Evolutionary conservation across 2,113 vertebrate species (phyloP), one percentile per base, ranked within the genome.

Genomic region (Haliaeetus leucogaster): DNA sequence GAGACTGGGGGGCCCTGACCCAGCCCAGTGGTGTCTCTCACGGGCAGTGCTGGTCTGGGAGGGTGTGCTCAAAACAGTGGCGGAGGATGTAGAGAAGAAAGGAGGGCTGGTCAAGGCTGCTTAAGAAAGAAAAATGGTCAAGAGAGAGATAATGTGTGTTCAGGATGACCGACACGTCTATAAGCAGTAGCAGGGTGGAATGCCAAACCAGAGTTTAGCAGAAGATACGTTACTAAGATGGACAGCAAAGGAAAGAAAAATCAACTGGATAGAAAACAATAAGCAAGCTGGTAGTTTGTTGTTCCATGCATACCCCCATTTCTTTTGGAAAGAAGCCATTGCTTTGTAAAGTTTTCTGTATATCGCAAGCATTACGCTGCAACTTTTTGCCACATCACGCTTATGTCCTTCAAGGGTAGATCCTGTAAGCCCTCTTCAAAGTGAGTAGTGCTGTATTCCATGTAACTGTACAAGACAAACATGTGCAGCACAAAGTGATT

Each of bases 101-200:
- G 10, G 9, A 82, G 11, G 18, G 18, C 61, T 63, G 10, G 10
- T 47, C 26, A 12, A 52, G 20, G 34, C 29, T 78, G 26, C 23
- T 22, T 10, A 29, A 20, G 86, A 34, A 72, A 71, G 22, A 52
- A 62, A 52, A 42, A 38, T 32, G 2, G 58, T 40, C 23, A 34
- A 76, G 62, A 65, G 27, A 23, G 40, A 0, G 0, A 21, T 66
- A 34, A 17, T 38, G 10, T 10, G 8, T 76, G 11, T 70, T 73
- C 19, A 88, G 29, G 38, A 23, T 1, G 11, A 23, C 30, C 63
- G 70, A 11, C 8, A n/a, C 0, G 0, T 45, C n/a, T 74, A 3
- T 25, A 18, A 92, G 36, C 16, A 48, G 21, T 34, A 36, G 12
- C 25, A 38, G 32, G 2, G 13, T 66, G 9, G 38, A 93, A 56